These are phyloP conservation scores for Butorides virescens DNA, from an alignment of 2,113 vertebrate species.

Conservation along the genomic window DNA sequence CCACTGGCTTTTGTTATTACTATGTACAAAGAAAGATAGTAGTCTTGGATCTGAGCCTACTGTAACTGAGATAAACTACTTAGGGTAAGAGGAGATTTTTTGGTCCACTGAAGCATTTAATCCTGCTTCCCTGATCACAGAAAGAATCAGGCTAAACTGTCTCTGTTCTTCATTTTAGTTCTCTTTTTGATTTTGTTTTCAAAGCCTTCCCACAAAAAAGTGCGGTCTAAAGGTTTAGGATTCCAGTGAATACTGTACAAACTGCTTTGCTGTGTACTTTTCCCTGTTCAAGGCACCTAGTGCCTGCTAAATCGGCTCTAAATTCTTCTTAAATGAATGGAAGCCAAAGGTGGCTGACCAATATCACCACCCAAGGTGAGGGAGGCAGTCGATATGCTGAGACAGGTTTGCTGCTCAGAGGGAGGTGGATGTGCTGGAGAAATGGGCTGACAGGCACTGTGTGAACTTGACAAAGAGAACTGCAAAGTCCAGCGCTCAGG, in stretches of 20 bases:
- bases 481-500: neutral
- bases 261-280: neutral
- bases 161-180: neutral
- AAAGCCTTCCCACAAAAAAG: neutral
- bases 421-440: neutral
- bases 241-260: neutral
- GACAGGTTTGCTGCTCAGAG: neutral
- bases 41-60: neutral
- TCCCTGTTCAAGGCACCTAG: too few species aligned
- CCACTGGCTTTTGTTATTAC: neutral
- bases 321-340: neutral
- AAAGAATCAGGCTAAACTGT: neutral
- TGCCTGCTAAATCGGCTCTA: neutral
- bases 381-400: neutral
- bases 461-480: neutral
- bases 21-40: rapidly evolving
- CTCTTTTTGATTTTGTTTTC: neutral
- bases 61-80: neutral
- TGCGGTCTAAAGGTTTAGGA: neutral
- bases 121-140: neutral
- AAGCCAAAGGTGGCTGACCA: neutral
- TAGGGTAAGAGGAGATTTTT: neutral
- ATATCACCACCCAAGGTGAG: neutral
- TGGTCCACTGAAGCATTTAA: neutral
- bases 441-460: neutral